phyloP scores from a whole-genome alignment of 2,113 vertebrate species.

The Vulpes lagopus region DNA sequence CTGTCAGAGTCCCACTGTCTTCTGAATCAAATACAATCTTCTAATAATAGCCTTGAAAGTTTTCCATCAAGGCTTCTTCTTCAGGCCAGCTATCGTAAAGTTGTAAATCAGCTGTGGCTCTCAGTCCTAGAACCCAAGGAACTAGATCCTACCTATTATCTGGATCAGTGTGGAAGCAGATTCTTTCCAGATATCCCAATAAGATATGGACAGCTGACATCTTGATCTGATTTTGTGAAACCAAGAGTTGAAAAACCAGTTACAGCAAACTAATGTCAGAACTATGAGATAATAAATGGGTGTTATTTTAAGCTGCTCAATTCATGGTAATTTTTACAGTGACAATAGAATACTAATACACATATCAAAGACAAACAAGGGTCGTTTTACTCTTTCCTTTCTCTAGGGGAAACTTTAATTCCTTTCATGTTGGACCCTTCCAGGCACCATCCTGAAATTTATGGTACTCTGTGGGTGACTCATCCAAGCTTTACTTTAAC shows the following conservation, averaged over 20 bases:
- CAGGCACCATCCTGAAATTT: neutral
- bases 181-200: neutral
- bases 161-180: neutral
- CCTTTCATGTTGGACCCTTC: neutral
- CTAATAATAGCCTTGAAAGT: constrained; percentile 68
- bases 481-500: neutral
- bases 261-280: neutral
- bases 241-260: neutral
- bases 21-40: constrained; percentile 71
- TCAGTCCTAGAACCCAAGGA: neutral
- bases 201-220: neutral
- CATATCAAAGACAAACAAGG: neutral
- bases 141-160: neutral
- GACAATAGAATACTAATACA: neutral
- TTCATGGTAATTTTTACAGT: neutral
- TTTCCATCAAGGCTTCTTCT: constrained; percentile 57
- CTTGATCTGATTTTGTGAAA: neutral
- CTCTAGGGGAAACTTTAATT: neutral
- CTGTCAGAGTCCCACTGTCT: constrained; percentile 59
- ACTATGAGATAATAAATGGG: neutral
- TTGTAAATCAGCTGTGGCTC: neutral
- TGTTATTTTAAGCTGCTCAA: neutral
- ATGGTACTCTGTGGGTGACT: neutral
- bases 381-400: neutral
- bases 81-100: neutral